Conservation (phyloP, 2,797 vertebrate genomes). For the Takifugu rubripes region DNA sequence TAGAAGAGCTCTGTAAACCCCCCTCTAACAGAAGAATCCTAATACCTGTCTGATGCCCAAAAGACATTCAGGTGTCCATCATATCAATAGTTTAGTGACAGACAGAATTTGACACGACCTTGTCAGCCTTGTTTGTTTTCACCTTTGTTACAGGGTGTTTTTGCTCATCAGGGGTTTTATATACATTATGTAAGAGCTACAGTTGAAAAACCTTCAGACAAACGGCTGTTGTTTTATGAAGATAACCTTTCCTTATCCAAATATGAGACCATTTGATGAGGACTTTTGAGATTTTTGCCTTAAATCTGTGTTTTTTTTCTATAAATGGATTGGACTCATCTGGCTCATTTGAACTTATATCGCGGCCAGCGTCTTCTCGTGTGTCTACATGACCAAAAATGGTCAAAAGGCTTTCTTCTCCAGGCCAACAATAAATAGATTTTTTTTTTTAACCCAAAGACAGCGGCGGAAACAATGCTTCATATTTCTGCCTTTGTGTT, state of each 20-base stretch:
- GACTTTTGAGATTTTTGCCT: slow-evolving; percentile 69
- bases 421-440: slow-evolving; percentile 45
- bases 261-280: slow-evolving; percentile 43
- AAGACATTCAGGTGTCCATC: slow-evolving; percentile 41
- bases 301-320: no score
- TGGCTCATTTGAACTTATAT: no score
- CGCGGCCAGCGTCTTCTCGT: background rate
- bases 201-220: no score
- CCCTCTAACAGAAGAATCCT: slow-evolving; percentile 49
- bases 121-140: no score
- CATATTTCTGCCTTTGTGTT: slow-evolving; percentile 74
- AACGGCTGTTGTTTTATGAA: no score
- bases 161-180: no score
- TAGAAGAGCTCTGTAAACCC: slow-evolving; percentile 77
- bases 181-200: no score
- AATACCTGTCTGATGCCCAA: slow-evolving; percentile 43
- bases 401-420: slow-evolving; percentile 37
- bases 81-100: background rate
- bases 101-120: no score
- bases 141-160: no score
- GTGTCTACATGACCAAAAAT: slow-evolving; percentile 22
- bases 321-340: no score
- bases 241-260: no score
- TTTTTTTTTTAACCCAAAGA: slow-evolving; percentile 53
- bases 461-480: slow-evolving; percentile 65